Evolutionary conservation across 1,140 invertebrate species (phyloP).

Genomic region (Nasonia longicornis): DNA sequence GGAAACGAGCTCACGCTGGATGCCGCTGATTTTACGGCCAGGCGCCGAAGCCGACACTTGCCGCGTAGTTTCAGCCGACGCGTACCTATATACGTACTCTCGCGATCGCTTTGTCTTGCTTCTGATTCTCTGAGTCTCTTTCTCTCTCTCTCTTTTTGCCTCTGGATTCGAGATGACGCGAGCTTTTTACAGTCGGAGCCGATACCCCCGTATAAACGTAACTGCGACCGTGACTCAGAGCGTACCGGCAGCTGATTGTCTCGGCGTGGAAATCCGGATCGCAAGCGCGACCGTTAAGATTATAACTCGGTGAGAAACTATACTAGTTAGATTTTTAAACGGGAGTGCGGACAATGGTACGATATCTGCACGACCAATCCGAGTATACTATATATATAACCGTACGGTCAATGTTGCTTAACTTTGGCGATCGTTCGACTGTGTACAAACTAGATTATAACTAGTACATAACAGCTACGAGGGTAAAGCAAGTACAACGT

Average conservation of each 20-base stretch:
- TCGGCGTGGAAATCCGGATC: too few species aligned
- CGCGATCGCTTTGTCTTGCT: slow-evolving; percentile 7
- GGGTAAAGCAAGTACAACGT: not conserved
- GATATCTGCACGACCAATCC: not conserved
- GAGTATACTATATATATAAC: too few species aligned
- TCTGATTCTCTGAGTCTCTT: not conserved
- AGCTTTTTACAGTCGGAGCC: slow-evolving; percentile 25
- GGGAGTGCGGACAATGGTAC: too few species aligned
- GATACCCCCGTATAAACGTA: not conserved
- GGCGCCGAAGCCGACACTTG: not conserved
- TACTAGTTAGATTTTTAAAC: too few species aligned
- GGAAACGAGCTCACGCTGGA: slow-evolving; percentile 15
- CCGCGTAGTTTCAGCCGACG: slow-evolving; percentile 34
- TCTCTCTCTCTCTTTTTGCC: slow-evolving; percentile 13
- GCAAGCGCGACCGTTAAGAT: not conserved
- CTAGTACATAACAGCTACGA: not conserved
- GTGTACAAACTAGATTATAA: not conserved
- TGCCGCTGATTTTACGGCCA: slow-evolving; percentile 36
- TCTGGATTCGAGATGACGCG: not conserved
- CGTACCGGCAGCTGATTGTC: too few species aligned
- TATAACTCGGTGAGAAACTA: not conserved
- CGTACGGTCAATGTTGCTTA: not conserved
- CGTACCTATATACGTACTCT: slow-evolving; percentile 16
- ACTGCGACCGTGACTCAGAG: not conserved
- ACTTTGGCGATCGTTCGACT: not conserved